Conservation (phyloP, 2,888 invertebrate genomes). For the Hemithea aestivaria region DNA sequence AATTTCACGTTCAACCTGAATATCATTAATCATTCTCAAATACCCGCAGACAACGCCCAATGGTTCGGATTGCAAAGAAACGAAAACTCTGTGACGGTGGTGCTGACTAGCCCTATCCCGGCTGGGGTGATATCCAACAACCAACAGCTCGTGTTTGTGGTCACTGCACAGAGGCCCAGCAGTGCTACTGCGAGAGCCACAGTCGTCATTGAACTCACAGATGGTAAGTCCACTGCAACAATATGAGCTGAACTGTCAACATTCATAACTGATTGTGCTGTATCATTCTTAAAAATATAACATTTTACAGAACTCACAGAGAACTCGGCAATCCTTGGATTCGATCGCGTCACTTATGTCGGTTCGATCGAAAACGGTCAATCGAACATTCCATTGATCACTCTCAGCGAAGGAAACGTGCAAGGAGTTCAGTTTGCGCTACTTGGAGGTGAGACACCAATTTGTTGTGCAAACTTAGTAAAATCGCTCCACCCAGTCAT, state of each 20-base stretch:
- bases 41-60: slow-evolving; percentile 29
- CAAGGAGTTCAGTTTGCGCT: slow-evolving; percentile 27
- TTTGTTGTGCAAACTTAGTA: too few relatives aligned
- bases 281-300: neutral
- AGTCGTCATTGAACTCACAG: slow-evolving; percentile 2
- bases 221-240: too few relatives aligned
- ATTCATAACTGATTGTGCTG: too few relatives aligned
- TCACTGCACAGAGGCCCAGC: slow-evolving; percentile 8
- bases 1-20: neutral
- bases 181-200: slow-evolving; percentile 13
- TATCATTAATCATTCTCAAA: neutral
- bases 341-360: slow-evolving; percentile 23
- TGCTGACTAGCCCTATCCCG: slow-evolving; percentile 21
- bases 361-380: slow-evolving; percentile 25
- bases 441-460: slow-evolving; percentile 18
- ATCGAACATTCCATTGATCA: slow-evolving; percentile 25
- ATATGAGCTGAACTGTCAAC: too few relatives aligned
- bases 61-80: slow-evolving; percentile 27
- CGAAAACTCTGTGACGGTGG: slow-evolving; percentile 17
- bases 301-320: slow-evolving; percentile 14
- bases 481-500: too few relatives aligned
- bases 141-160: slow-evolving; percentile 28
- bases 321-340: slow-evolving; percentile 12
- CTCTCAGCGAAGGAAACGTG: slow-evolving; percentile 28
- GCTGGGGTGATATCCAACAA: slow-evolving; percentile 25